Conservation (phyloP, 2,113 vertebrate species). For the Percina caprodes region DNA sequence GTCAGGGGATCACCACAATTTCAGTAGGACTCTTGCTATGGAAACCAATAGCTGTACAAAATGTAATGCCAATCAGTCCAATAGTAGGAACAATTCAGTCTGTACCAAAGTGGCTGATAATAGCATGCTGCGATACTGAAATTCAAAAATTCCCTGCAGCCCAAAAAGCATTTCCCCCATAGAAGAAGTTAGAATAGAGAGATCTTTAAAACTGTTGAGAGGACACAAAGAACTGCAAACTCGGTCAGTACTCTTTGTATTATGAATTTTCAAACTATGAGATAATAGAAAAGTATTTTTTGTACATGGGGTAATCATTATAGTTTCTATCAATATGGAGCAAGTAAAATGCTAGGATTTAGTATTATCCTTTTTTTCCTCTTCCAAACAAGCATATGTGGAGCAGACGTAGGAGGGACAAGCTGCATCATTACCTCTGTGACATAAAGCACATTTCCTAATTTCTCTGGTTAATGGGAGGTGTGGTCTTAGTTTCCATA, state of each 20-base stretch:
- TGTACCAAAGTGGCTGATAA: background rate
- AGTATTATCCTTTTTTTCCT: background rate
- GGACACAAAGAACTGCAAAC: background rate
- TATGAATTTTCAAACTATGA: background rate
- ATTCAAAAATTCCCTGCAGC: background rate
- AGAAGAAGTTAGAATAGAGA: background rate
- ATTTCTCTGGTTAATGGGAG: background rate
- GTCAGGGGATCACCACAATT: background rate
- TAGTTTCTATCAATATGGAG: background rate
- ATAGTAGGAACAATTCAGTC: background rate
- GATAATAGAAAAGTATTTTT: background rate
- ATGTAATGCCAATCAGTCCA: background rate
- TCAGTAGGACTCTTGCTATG: background rate
- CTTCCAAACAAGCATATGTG: background rate
- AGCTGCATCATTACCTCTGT: background rate
- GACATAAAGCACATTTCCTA: slow-evolving; percentile 5
- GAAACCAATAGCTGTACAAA: too few relatives aligned
- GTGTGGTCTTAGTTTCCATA: background rate
- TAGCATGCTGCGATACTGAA: background rate
- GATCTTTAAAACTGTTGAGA: background rate
- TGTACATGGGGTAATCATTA: background rate
- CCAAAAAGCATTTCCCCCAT: background rate
- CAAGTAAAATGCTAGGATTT: background rate
- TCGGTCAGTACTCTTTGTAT: background rate
- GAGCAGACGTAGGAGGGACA: background rate